phyloP scores from a whole-genome alignment of 1,140 invertebrate genomes.

The Alviniconcha marisindica region DNA sequence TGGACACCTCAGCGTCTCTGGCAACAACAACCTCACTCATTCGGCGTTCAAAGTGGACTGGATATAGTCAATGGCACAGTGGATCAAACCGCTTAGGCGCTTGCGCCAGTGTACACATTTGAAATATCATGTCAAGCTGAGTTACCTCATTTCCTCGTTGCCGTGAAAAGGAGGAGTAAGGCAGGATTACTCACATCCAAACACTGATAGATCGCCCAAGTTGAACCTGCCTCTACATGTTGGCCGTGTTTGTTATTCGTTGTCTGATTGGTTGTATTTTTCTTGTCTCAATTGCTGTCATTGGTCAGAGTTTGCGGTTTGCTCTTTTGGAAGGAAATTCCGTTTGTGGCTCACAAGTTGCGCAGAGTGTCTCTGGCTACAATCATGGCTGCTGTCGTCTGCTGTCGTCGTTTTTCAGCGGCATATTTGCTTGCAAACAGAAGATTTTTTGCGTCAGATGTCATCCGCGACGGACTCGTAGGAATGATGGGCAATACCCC shows the following conservation, averaged over 20 bases:
- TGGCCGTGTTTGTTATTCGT: neutral
- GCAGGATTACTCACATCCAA: neutral
- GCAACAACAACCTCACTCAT: too few relatives aligned
- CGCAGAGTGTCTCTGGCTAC: neutral
- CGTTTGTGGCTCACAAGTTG: neutral
- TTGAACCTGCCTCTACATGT: conserved; percentile 41
- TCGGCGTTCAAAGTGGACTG: too few relatives aligned
- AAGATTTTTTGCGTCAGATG: conserved; percentile 35
- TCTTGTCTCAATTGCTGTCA: neutral
- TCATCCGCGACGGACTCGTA: conserved; percentile 67
- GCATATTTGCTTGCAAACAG: neutral
- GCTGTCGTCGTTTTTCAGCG: neutral
- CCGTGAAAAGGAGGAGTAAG: neutral
- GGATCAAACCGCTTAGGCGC: too few relatives aligned
- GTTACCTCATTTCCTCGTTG: conserved; percentile 23
- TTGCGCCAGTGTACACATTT: too few relatives aligned
- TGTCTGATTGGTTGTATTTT: neutral
- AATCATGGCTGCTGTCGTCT: conserved; percentile 35
- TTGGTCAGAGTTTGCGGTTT: neutral
- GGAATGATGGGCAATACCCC: conserved; percentile 75
- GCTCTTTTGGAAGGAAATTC: neutral
- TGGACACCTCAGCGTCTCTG: too few relatives aligned
- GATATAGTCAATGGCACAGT: too few relatives aligned
- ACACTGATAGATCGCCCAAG: neutral
- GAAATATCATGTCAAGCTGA: neutral